These are phyloP conservation scores for Enteromius fasciolatus DNA, from an alignment of 2,797 vertebrate genomes.

Conservation along the genomic window DNA sequence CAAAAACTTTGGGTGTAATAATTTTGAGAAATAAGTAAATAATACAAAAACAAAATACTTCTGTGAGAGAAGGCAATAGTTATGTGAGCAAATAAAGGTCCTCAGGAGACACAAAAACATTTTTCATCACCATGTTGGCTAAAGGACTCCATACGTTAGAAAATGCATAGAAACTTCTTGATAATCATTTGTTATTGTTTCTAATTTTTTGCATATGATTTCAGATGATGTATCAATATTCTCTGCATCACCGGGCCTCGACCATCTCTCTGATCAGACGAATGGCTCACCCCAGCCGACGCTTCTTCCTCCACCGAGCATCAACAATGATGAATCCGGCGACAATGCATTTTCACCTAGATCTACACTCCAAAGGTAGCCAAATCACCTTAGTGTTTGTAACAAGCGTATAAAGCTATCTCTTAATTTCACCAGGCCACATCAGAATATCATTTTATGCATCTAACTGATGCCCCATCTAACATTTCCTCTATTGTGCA, in stretches of 20 bases:
- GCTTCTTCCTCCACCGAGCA: slow-evolving; percentile 62
- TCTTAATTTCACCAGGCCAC: slow-evolving; percentile 12
- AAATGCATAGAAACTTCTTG: neutral
- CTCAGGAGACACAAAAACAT: neutral
- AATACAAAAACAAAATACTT: neutral
- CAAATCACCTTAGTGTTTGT: neutral
- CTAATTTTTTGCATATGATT: neutral
- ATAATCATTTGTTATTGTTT: neutral
- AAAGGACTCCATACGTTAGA: neutral
- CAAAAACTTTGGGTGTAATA: neutral
- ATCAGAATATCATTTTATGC: slow-evolving; percentile 24
- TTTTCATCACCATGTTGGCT: neutral
- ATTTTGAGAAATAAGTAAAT: too few species aligned
- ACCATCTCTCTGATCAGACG: slow-evolving; percentile 65
- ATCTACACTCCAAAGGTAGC: slow-evolving; percentile 91
- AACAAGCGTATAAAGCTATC: neutral
- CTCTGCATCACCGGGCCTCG: slow-evolving; percentile 68
- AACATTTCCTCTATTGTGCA: slow-evolving; percentile 43
- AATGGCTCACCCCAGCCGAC: slow-evolving; percentile 67
- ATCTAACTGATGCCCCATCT: slow-evolving; percentile 22
- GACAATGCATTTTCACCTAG: slow-evolving; percentile 71
- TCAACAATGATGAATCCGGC: slow-evolving; percentile 58
- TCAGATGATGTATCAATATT: slow-evolving; percentile 74
- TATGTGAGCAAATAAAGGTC: neutral
- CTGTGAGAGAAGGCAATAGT: neutral